Percentiles rank a stretch among this genome's conserved stretches.
These are phyloP conservation scores for Manduca sexta DNA, from an alignment of 1,140 invertebrate genomes.

Conservation along the genomic window DNA sequence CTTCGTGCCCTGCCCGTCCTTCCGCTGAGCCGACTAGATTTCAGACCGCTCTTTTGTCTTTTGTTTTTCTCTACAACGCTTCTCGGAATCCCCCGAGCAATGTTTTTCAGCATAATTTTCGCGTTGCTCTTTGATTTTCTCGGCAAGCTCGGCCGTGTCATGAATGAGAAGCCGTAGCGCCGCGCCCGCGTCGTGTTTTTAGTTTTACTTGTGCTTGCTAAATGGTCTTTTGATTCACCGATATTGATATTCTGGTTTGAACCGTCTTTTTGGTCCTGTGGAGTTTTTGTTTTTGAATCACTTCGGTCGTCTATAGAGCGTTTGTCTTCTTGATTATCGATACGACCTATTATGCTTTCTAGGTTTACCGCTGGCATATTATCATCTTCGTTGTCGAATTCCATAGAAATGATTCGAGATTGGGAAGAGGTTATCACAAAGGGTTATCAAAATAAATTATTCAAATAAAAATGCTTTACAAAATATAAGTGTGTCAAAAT, in stretches of 20 bases:
- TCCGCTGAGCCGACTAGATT: neutral
- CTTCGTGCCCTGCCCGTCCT: too few species aligned
- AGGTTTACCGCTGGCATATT: too few species aligned
- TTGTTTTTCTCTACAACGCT: conserved; percentile 4
- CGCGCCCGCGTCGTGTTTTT: neutral
- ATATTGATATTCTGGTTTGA: too few species aligned
- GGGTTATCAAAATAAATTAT: too few species aligned
- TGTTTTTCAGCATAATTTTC: conserved; percentile 12
- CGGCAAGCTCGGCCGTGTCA: conserved; percentile 14
- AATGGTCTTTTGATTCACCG: neutral
- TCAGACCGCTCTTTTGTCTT: conserved; percentile 2
- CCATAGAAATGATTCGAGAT: too few species aligned
- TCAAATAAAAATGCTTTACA: too few species aligned
- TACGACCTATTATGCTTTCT: too few species aligned
- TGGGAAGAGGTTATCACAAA: too few species aligned
- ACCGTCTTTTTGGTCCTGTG: too few species aligned
- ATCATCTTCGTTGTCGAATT: too few species aligned
- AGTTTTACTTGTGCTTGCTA: neutral
- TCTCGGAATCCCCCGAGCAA: conserved; percentile 8
- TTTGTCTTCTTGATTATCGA: neutral
- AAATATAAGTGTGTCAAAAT: too few species aligned
- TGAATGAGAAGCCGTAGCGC: neutral
- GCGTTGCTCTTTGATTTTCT: conserved; percentile 20
- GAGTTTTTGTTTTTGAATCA: too few species aligned
- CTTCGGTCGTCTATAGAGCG: neutral